Conservation (phyloP, 2,113 vertebrate genomes). For the Rhipidura dahli region DNA sequence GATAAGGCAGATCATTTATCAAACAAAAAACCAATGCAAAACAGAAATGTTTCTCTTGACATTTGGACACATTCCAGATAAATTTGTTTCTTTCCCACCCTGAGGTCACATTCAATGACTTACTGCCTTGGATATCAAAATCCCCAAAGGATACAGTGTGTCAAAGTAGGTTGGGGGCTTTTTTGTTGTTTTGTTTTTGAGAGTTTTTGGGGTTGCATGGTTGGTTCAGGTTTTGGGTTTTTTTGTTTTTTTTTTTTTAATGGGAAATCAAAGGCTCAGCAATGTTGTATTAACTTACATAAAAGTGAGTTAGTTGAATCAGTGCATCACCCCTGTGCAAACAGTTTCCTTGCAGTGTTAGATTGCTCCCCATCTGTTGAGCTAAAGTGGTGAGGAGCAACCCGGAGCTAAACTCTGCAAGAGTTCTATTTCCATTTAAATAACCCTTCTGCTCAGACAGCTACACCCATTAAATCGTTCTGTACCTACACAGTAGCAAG, state of each 20-base stretch:
- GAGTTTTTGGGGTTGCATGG: too few species aligned
- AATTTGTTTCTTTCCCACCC: not conserved
- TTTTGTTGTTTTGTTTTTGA: not conserved
- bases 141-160: not conserved
- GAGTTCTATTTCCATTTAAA: not conserved
- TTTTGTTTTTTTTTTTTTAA: not conserved
- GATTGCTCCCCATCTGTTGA: not conserved
- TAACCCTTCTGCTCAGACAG: not conserved
- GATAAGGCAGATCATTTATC: not conserved
- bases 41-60: not conserved
- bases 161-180: not conserved
- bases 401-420: not conserved
- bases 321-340: not conserved
- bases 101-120: not conserved
- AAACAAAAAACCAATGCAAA: not conserved
- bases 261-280: not conserved
- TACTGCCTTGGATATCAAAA: not conserved
- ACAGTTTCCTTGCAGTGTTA: not conserved
- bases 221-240: too few species aligned
- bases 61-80: not conserved
- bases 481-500: not conserved
- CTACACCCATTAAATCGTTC: not conserved
- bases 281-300: not conserved
- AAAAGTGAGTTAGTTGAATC: not conserved
- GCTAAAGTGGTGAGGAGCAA: not conserved